A percentile compares a stretch with the other conserved stretches of the same genome.
phyloP scores from a whole-genome alignment of 1,140 invertebrate species.

The Camponotus vicinus region DNA sequence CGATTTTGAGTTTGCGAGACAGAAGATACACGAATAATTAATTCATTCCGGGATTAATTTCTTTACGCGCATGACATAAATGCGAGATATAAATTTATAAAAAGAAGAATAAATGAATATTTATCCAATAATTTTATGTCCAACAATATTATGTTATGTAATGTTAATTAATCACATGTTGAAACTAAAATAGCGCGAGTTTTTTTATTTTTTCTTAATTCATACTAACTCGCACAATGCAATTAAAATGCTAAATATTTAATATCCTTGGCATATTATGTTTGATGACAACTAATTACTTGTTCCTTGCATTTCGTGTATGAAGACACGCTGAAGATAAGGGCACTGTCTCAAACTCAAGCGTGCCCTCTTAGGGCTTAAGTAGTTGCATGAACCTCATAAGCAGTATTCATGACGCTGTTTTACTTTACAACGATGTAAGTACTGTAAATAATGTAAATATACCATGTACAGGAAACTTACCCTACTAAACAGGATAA shows the following conservation, averaged over 20 bases:
- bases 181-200: neutral
- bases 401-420: constrained; percentile 52
- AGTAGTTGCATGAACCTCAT: constrained; percentile 49
- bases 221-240: neutral
- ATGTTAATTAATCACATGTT: neutral
- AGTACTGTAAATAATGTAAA: constrained; percentile 46
- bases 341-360: constrained; percentile 47
- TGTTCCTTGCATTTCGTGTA: neutral
- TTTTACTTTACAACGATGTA: constrained; percentile 43
- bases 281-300: constrained; percentile 46
- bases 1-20: neutral
- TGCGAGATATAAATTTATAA: neutral
- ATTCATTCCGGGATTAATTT: neutral
- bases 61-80: neutral
- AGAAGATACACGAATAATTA: neutral
- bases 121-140: neutral
- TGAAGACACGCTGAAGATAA: constrained; percentile 26
- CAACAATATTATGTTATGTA: neutral
- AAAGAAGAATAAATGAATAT: neutral
- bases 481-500: neutral
- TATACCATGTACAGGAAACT: constrained; percentile 28
- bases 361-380: constrained; percentile 44
- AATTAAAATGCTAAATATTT: constrained; percentile 12
- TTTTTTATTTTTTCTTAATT: neutral
- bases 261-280: constrained; percentile 14